phyloP scores from a whole-genome alignment of 2,113 vertebrate species.

The Bombycilla garrulus region DNA sequence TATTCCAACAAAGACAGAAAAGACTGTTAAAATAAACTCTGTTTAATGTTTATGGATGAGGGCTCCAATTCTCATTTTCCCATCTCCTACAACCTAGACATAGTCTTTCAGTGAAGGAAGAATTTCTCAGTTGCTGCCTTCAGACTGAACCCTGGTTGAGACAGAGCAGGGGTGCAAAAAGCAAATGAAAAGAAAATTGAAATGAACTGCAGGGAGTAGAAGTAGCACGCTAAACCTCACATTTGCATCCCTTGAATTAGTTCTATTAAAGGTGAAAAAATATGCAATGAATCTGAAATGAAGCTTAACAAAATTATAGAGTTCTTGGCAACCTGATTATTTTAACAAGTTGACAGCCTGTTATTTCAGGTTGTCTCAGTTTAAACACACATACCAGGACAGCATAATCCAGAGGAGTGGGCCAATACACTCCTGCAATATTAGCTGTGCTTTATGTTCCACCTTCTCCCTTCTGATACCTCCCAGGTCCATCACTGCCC shows the following conservation, averaged over 20 bases:
- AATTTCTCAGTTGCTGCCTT: not conserved
- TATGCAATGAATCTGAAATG: not conserved
- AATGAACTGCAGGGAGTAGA: not conserved
- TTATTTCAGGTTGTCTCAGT: not conserved
- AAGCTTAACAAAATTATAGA: not conserved
- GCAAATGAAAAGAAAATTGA: not conserved
- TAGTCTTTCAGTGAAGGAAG: not conserved
- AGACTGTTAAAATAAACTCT: not conserved
- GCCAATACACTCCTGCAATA: not conserved
- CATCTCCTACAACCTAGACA: not conserved
- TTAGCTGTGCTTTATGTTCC: not conserved
- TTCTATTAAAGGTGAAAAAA: not conserved
- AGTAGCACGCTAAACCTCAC: not conserved
- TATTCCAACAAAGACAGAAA: not conserved
- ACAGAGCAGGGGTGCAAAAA: not conserved
- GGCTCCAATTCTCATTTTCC: not conserved
- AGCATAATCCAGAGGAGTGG: not conserved
- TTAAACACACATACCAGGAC: not conserved
- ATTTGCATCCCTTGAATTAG: not conserved
- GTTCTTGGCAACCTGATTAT: not conserved
- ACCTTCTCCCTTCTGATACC: not conserved
- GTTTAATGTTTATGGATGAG: not conserved
- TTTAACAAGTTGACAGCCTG: not conserved
- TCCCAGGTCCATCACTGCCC: not conserved
- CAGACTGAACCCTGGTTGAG: not conserved